Base-by-base conservation (phyloP, 1,140 invertebrate genomes). In the Nomia melanderi region DNA sequence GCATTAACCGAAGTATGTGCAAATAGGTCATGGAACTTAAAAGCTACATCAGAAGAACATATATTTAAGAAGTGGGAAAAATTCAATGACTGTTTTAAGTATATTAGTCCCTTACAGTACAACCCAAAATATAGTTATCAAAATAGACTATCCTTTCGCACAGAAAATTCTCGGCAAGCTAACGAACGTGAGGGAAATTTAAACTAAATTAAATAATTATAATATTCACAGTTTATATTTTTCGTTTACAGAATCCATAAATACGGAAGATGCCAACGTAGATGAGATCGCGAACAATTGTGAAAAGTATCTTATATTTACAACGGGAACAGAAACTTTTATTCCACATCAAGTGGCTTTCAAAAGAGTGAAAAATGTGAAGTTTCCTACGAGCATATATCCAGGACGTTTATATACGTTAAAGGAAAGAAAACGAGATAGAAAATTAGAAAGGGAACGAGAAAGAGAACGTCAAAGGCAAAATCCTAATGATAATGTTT, bases 281-380 rank as follows among this genome's bases (percentile, higher is more conserved):
- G 94, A 94, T 67, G 92, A 91, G 33, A 84, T 92, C 59, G 87
- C 90, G n/a, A 93, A 93, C 78, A 90, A 93, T 69, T 92, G 92
- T 14, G 95, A 96, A 77, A 97, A 97, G 88, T 96, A 95, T 88
- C 93, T 98, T 20, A 97, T 98, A 79, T 98, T 97, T 89, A 97
- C 96, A 9, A 97, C 95, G 63, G 97, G 97, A 0, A 95, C 95
- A 12, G 95, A 96, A 90, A 97, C 97, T 0, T 98, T 96, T 83
- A 96, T 96, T 3, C 97, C 97, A 0, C 97, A 98, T 93, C 96
- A 97, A 93, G 96, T 98, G 79, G 96, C 96, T 41, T 96, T 98
- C 77, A 98, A 98, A 89, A 93, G 95, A 84, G 96, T 98, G 62
- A 94, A 95, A 80, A 94, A 95, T 53, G 93, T 96, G 8, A 93